Base-by-base conservation (phyloP, 2,888 invertebrate species). In the Caenorhabditis wallacei region DNA sequence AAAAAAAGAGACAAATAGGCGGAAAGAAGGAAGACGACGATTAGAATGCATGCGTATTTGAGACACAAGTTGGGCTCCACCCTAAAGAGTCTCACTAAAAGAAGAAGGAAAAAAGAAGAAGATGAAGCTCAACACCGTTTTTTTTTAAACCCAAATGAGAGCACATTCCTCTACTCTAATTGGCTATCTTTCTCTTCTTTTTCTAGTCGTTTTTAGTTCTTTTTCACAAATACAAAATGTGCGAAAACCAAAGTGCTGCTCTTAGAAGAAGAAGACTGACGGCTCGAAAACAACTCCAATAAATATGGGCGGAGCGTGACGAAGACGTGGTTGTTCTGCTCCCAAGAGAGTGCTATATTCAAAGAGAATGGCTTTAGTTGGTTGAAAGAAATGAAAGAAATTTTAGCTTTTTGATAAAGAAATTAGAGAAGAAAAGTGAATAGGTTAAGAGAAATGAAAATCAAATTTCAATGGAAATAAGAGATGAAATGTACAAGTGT, bases 341-440 rank as follows among this genome's bases (percentile, higher is more conserved):
- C 72, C 72, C 72, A 40, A 20, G 72, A 72, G 72, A 72, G 72
- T 72, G 72, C 61, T 72, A 72, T 54, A 54, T 70, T 70, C 40
- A 30, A 66, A 24, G 20, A 35, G 22, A 53, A 66, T 53, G 53
- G 53, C 51, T 48, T 66, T 66, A 37, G 20, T 13, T 13, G 7
- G 30, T 18, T 20, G 22, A 48, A 13, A 18, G 40, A 40, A 40
- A 40, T 30, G 30, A 22, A 70, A 18, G 20, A 57, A 54, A 51
- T 51, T 37, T n/a, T 59, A 40, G 69, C n/a, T 24, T 59, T 51
- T 51, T 8, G 51, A 26, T 13, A n/a, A 16, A 43, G n/a, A 61
- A 37, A 59, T 59, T 11, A 24, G 53, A 54, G 46, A n/a, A 18
- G 46, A n/a, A 18, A 48, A 48, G 18, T 2, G 13, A 43, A 43